Percentiles rank a stretch among this genome's conserved stretches.
These are phyloP conservation scores for Pelusios castaneus DNA, from an alignment of 2,113 vertebrate species.

Conservation along the genomic window DNA sequence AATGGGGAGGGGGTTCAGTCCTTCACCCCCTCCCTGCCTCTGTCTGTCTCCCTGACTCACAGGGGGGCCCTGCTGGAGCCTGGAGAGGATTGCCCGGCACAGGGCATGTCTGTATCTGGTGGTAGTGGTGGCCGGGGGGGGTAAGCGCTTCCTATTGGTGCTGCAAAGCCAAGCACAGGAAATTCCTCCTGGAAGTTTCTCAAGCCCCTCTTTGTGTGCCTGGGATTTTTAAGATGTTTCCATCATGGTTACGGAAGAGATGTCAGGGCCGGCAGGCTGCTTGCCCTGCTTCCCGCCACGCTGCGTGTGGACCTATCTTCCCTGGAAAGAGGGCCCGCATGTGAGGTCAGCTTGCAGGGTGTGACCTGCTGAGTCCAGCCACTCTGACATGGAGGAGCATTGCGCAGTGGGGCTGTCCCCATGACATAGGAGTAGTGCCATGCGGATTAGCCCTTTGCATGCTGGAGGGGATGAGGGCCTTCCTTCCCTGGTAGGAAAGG, in stretches of 20 bases:
- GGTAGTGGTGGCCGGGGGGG: no score
- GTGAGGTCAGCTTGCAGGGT: not conserved
- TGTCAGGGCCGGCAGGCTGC: not conserved
- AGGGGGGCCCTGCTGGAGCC: not conserved
- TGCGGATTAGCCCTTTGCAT: not conserved
- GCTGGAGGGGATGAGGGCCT: not conserved
- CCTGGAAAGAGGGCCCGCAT: rapidly evolving
- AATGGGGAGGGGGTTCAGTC: no score
- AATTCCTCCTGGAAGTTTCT: slow-evolving; percentile 62
- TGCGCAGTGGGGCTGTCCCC: not conserved
- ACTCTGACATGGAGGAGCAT: not conserved
- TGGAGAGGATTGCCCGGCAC: not conserved
- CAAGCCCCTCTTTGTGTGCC: slow-evolving; percentile 62
- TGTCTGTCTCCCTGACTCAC: no score
- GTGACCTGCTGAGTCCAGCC: not conserved
- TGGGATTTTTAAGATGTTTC: slow-evolving; percentile 61
- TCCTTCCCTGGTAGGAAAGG: not conserved
- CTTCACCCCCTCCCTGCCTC: no score
- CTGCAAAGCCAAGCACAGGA: slow-evolving; percentile 53
- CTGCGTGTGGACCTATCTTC: rapidly evolving
- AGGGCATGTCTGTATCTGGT: not conserved
- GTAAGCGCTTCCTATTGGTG: not conserved
- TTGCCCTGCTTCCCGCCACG: not conserved
- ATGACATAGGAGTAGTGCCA: not conserved
- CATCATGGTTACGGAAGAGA: not conserved